Evolutionary conservation across 1,140 invertebrate genomes (phyloP).

Genomic region (Pantala flavescens): DNA sequence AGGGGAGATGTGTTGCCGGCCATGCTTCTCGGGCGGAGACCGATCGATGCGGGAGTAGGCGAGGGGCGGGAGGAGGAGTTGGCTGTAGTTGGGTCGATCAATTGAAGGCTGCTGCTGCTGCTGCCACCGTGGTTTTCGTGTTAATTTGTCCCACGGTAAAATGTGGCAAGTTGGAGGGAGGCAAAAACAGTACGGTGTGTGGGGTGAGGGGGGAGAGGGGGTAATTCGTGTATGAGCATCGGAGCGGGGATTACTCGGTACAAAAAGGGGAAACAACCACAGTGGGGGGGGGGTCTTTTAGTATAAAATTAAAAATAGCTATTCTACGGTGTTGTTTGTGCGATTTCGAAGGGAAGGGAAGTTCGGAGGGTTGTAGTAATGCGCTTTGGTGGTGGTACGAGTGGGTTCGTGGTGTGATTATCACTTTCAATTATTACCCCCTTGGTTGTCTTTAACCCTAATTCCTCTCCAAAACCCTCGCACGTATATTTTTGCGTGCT

Average conservation of each 20-base stretch:
- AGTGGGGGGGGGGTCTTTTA: background rate
- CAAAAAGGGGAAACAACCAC: background rate
- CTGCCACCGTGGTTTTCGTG: conserved; percentile 6
- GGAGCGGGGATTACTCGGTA: background rate
- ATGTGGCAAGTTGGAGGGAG: background rate
- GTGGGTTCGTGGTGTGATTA: too few relatives aligned
- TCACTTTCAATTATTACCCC: too few relatives aligned
- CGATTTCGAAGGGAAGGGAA: too few relatives aligned
- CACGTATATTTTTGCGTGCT: too few relatives aligned
- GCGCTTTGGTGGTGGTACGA: too few relatives aligned
- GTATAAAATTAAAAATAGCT: too few relatives aligned
- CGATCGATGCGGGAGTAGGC: background rate
- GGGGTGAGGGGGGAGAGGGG: background rate
- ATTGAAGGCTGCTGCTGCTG: background rate
- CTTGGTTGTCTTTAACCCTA: too few relatives aligned
- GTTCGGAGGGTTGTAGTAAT: too few relatives aligned
- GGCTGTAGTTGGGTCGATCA: conserved; percentile 7
- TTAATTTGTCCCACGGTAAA: conserved; percentile 9
- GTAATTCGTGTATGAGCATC: background rate
- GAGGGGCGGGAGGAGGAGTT: background rate
- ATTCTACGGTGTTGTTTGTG: too few relatives aligned
- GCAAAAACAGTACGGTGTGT: background rate
- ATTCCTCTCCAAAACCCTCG: too few relatives aligned
- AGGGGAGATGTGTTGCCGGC: background rate
- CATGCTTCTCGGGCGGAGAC: background rate